Conservation (phyloP, 2,113 vertebrate genomes). For the Oncorhynchus tshawytscha region DNA sequence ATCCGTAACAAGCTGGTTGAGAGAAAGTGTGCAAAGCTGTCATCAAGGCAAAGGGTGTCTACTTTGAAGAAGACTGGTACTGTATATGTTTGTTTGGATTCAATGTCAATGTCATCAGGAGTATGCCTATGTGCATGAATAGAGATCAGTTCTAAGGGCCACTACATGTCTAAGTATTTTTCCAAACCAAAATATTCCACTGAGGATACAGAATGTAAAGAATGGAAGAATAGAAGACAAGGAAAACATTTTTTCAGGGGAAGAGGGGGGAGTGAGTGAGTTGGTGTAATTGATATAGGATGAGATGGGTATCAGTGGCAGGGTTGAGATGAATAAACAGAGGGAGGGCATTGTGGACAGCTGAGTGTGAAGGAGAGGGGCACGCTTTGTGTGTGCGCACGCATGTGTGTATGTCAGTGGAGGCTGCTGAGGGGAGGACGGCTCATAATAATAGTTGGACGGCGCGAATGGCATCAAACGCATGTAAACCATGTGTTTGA, state of each 20-base stretch:
- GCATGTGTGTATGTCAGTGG: constrained; percentile 45
- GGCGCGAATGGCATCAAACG: too few species aligned
- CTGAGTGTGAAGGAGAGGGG: constrained; percentile 26
- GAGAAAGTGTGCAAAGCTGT: too few species aligned
- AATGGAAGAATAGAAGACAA: constrained; percentile 24
- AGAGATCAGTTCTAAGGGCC: background rate
- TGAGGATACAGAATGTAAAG: constrained; percentile 17
- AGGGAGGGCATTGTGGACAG: constrained; percentile 62
- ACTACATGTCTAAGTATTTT: constrained; percentile 36
- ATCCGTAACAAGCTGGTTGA: too few species aligned
- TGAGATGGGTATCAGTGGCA: constrained; percentile 69
- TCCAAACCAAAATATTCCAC: constrained; percentile 34
- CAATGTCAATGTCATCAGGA: constrained; percentile 13
- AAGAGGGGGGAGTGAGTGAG: constrained; percentile 52
- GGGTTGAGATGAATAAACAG: constrained; percentile 70
- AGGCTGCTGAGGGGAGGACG: background rate
- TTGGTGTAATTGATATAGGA: constrained; percentile 76
- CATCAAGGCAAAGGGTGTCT: too few species aligned
- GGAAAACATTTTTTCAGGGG: constrained; percentile 34
- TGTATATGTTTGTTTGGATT: constrained; percentile 12
- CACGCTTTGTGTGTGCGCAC: constrained; percentile 6
- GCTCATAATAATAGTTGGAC: too few species aligned
- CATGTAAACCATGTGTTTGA: too few species aligned
- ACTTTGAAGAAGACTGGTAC: too few species aligned
- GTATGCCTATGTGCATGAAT: constrained; percentile 3